Evolutionary conservation across 2,113 vertebrate genomes (phyloP).

Genomic region (Poeciliopsis occidentalis): DNA sequence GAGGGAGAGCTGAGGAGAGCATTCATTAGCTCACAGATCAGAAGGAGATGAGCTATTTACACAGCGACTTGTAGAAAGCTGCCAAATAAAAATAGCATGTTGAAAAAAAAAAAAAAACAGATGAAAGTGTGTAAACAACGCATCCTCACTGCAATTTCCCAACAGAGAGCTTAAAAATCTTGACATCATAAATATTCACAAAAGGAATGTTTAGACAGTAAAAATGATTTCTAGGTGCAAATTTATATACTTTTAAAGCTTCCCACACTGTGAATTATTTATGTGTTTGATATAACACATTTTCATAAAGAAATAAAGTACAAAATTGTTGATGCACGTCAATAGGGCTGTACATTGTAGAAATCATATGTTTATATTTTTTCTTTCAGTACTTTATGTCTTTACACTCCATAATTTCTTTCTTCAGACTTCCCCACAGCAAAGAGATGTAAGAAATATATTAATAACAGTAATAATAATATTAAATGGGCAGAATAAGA

Average conservation of each 20-base stretch:
- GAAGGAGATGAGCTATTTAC: slow-evolving; percentile 46
- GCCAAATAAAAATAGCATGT: slow-evolving; percentile 44
- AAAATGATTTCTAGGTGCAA: slow-evolving; percentile 2
- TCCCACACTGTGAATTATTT: neutral
- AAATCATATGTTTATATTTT: neutral
- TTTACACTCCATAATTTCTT: neutral
- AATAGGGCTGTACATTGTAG: neutral
- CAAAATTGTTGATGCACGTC: neutral
- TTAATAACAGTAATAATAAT: no score
- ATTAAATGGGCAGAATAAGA: neutral
- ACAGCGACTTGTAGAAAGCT: slow-evolving; percentile 22
- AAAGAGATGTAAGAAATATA: neutral
- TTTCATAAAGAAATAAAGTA: neutral
- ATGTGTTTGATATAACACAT: neutral
- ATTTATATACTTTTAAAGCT: neutral
- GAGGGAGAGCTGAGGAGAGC: slow-evolving; percentile 25
- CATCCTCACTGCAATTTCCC: neutral
- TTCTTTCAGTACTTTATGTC: neutral
- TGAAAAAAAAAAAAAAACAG: slow-evolving; percentile 5
- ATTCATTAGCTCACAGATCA: slow-evolving; percentile 54
- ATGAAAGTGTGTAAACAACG: slow-evolving; percentile 14
- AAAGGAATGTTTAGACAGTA: neutral
- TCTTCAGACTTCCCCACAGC: neutral
- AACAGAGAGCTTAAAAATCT: neutral
- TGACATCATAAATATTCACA: neutral